Evolutionary conservation across 2,888 invertebrate genomes (phyloP), one percentile per base, ranked within the genome.

Genomic region (Lutraria lutraria): DNA sequence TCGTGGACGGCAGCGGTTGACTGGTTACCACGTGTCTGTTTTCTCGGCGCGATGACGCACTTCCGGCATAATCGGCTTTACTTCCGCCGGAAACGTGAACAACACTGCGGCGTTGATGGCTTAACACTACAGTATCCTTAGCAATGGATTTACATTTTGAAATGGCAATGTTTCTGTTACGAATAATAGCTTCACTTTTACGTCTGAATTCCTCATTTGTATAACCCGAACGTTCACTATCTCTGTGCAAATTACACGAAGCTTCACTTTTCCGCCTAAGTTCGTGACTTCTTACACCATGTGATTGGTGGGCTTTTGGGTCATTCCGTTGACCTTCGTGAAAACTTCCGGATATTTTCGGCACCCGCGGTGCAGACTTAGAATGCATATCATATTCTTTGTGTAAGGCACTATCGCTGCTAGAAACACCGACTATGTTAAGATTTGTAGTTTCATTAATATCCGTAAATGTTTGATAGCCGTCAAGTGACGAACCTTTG

Each of bases 81-180:
- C 88, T 88, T n/a, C 87, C 88, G 3, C 89, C 91, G 21, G 91
- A 89, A 56, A 89, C 89, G 63, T 91, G 91, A 8, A 91, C 91
- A 56, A 91, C 91, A 76, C 91, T 91, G n/a, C 91, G 84, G 29
- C 84, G 88, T 56, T 88, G 86, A 79, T 90, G 90, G 12, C 85
- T 68, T 31, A 90, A 29, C 19, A 90, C 90, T 13, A 60, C 82
- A n/a, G 83, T 72, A 29, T 90, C 90, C 63, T 85, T 79, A n/a
- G 80, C 25, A 19, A 29, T 43, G 8, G 76, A 34, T 6, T 68
- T 43, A 29, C 54, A 29, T 54, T 79, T 25, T 60, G 68, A 56
- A 53, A 34, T 13, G 0, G 53, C 83, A 3, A 31, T 13, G 8
- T 79, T 79, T 29, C 60, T 31, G 0, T 83, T 54, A 56, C 76